Evolutionary conservation across 64 coral and sea anemone genomes (phyloP), one percentile per base, ranked within the genome.

Genomic region (Montipora capricornis): DNA sequence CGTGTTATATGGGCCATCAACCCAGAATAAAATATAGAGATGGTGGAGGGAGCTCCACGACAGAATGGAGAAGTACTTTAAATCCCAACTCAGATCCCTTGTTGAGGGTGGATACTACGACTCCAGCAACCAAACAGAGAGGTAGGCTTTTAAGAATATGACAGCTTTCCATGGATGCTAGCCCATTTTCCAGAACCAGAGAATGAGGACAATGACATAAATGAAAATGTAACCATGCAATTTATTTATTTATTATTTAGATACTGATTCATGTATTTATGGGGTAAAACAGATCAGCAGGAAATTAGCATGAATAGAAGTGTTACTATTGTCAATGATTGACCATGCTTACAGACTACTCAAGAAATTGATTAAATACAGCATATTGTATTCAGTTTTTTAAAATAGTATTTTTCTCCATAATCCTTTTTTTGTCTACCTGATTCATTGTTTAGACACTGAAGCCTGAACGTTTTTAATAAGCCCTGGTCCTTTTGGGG

Each of bases 61-160:
- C 17, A 83, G 81, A 44, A 83, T 66, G 81, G 49, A 61, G 81
- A 83, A 83, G 81, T 83, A 16, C 58, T 83, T 52, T 87, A 87
- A 87, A 87, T 44, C 69, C 83, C 83, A 87, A 20, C 83, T 87
- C 16, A 87, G 44, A 64, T 66, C 66, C 69, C 69, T 87, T 71
- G 68, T 87, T 14, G 83, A 87, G 69, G 69, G 83, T 74, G 83
- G 83, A 87, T 44, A 87, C 69, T 73, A 87, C 69, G 66, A 87
- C 69, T 87, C 66, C n/a, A 87, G 83, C 19, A 16, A 73, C 83
- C 24, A 87, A 46, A 74, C 19, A 49, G 83, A 87, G 64, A 66
- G 83, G 83, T 71, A 87, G 5, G 9, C 52, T 9, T 55, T 55
- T 6, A 55, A 55, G 52, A 6, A 55, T 55, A 55, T 55, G 52